Base-by-base conservation (phyloP, 2,797 vertebrate genomes). In the Smutsia temminckii region DNA sequence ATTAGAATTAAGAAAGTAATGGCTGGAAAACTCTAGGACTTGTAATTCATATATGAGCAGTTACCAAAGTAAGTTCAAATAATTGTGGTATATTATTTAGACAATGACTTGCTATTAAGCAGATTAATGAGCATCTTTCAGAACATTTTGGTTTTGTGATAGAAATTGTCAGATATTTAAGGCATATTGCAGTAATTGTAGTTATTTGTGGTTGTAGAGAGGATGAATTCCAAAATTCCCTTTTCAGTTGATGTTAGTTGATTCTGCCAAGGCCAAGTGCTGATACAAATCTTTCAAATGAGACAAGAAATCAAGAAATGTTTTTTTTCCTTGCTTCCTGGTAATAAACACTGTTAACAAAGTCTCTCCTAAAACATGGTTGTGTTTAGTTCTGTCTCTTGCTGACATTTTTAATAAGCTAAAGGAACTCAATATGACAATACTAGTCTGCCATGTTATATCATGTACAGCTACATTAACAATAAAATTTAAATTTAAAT, bases 391-490 rank as follows among this genome's bases (percentile, higher is more conserved):
- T 79, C 77, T 18, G 2, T 90, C 29, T 75, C 72, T 93, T 77
- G n/a, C 71, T 90, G 72, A 92, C 63, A 89, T 83, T 94, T 91
- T 94, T 90, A 96, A 92, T 95, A 92, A 95, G n/a, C 40, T 42
- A 18, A 95, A 92, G 9, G 8, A 90, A 91, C 46, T 49, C 77
- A 68, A 55, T 77, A 85, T 91, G 80, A 32, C 27, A 74, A 69
- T 68, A n/a, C 21, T n/a, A 49, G 51, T 29, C 18, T 93, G 66
- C 75, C 92, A 61, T 53, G 20, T 81, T 87, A 95, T 96, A 63
- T 94, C 20, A 85, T 96, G 96, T 95, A 85, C 29, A 83, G 49
- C 46, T 63, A 32, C 53, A n/a, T 63, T 57, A 86, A 87, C 86
- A 89, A 85, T 85, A 88, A 94, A 92, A 69, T 64, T 42, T 20